Evolutionary conservation across 2,888 invertebrate species (phyloP).

Genomic region (Deroplatys truncata): DNA sequence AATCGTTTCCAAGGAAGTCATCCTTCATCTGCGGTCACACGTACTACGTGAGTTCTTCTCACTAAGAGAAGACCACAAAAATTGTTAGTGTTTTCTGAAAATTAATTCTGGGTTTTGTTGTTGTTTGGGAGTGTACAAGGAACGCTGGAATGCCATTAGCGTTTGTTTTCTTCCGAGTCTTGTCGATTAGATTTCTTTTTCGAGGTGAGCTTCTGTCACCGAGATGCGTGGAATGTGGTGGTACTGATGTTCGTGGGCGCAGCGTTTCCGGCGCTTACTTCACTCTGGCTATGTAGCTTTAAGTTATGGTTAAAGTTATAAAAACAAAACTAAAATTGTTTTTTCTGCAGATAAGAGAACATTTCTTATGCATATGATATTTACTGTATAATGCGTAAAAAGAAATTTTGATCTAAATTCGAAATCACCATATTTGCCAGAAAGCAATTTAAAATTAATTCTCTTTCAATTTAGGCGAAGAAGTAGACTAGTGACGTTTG

Average conservation of each 20-base stretch:
- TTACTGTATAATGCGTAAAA: too few relatives aligned
- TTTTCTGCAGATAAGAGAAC: too few relatives aligned
- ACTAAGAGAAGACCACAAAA: too few relatives aligned
- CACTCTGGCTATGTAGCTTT: not conserved
- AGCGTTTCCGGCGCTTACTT: not conserved
- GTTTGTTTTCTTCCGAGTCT: not conserved
- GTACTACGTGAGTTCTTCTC: not conserved
- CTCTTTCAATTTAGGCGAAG: too few relatives aligned
- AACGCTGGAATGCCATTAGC: not conserved
- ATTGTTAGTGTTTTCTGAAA: not conserved
- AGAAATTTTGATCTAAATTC: too few relatives aligned
- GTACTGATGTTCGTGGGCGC: not conserved
- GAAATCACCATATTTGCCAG: too few relatives aligned
- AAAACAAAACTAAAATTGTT: too few relatives aligned
- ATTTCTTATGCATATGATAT: too few relatives aligned
- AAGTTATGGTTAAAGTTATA: not conserved
- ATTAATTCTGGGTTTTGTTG: not conserved
- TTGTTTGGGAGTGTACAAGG: not conserved
- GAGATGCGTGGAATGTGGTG: too few relatives aligned
- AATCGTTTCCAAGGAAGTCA: not conserved
- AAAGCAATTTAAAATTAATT: too few relatives aligned
- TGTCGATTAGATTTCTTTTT: not conserved
- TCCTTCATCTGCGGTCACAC: not conserved
- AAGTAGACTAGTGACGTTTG: too few relatives aligned
- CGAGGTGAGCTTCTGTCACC: not conserved